These are phyloP conservation scores for Anoplopoma fimbria DNA, from an alignment of 2,113 vertebrate genomes.

Conservation along the genomic window DNA sequence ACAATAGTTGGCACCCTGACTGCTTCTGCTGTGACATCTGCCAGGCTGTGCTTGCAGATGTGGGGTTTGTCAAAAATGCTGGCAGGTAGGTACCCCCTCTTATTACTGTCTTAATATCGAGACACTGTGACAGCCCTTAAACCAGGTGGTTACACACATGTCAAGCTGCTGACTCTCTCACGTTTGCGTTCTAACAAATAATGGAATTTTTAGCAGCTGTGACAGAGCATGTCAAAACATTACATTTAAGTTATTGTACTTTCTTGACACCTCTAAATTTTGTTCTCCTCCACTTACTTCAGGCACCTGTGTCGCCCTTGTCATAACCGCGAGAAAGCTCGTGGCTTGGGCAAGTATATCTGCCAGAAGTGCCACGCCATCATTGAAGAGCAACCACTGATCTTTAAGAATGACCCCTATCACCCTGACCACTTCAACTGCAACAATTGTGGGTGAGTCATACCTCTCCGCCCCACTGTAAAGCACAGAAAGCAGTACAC, in stretches of 20 bases:
- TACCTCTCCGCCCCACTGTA: not conserved
- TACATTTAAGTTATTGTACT: conserved; percentile 5
- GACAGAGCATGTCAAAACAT: conserved; percentile 16
- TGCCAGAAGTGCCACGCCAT: conserved; percentile 99
- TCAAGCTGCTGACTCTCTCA: conserved; percentile 24
- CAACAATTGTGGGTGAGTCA: conserved; percentile 94
- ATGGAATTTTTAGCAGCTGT: conserved; percentile 16
- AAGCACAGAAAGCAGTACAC: not conserved
- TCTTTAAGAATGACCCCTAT: conserved; percentile 99
- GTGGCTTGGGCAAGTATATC: conserved; percentile 97
- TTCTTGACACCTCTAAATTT: conserved; percentile 18
- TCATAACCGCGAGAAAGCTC: conserved; percentile 97
- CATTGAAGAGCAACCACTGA: conserved; percentile 96
- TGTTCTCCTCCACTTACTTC: too few species aligned
- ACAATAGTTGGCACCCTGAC: conserved; percentile 99
- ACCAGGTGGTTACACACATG: conserved; percentile 33
- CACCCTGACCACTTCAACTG: conserved; percentile 99
- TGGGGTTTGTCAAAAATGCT: conserved; percentile 99
- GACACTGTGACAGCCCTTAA: conserved; percentile 41
- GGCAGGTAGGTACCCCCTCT: conserved; percentile 87
- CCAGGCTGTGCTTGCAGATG: conserved; percentile 92
- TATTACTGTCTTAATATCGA: conserved; percentile 37
- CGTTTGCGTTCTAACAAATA: conserved; percentile 25
- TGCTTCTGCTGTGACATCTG: conserved; percentile 99
- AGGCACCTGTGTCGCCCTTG: conserved; percentile 98